These are phyloP conservation scores for Spea multiplicata DNA, from an alignment of 2,113 vertebrate species.

Conservation along the genomic window DNA sequence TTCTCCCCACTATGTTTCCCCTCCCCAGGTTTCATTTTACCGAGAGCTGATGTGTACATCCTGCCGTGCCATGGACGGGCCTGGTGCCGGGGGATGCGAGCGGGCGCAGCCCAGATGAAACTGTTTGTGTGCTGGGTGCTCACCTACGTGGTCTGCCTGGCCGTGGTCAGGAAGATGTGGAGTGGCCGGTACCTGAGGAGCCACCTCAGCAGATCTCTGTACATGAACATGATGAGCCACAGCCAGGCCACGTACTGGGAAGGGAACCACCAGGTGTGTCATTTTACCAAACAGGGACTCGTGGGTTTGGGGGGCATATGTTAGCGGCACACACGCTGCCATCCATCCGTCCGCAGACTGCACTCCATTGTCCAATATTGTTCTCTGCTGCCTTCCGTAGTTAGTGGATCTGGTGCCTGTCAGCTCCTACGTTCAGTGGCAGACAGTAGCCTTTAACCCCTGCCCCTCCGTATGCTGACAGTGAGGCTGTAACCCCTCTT, in stretches of 20 bases:
- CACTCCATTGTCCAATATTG: too few species aligned
- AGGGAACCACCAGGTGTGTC: conserved; percentile 77
- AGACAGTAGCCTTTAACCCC: too few species aligned
- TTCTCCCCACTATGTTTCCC: not conserved
- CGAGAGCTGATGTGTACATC: conserved; percentile 36
- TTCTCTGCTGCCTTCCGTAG: too few species aligned
- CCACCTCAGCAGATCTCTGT: conserved; percentile 78
- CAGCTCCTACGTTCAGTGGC: too few species aligned
- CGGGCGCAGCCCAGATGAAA: conserved; percentile 73
- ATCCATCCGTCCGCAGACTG: too few species aligned
- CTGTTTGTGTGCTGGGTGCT: conserved; percentile 76
- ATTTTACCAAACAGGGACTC: not conserved
- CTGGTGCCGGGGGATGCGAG: conserved; percentile 46
- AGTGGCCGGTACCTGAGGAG: conserved; percentile 79
- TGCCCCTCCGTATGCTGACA: too few species aligned
- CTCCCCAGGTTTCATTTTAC: not conserved
- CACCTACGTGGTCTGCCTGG: conserved; percentile 75
- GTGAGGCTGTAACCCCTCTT: too few species aligned
- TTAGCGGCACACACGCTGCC: not conserved
- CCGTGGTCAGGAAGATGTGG: conserved; percentile 84
- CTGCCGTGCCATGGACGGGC: conserved; percentile 54
- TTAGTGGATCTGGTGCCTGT: too few species aligned
- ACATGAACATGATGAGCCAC: conserved; percentile 76
- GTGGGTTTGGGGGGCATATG: conserved; percentile 30
- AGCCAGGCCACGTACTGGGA: conserved; percentile 58